Evolutionary conservation across 2,888 invertebrate genomes (phyloP).

Genomic region (Chromoteleia sp.): DNA sequence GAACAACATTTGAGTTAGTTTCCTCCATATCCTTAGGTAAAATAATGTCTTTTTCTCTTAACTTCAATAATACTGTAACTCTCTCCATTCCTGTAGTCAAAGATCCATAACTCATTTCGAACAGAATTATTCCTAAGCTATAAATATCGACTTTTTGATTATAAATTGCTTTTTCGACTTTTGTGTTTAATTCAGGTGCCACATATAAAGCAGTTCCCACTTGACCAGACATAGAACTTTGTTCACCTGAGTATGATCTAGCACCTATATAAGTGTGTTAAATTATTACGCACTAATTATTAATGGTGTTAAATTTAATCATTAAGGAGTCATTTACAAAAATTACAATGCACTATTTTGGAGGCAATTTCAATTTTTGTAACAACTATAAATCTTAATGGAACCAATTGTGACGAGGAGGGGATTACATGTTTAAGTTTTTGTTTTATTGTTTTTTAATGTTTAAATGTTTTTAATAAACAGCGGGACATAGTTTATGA

Average conservation of each 20-base stretch:
- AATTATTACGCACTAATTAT: no score
- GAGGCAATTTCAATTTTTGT: no score
- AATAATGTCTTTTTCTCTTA: conserved; percentile 89
- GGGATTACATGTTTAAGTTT: no score
- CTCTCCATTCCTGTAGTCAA: conserved; percentile 96
- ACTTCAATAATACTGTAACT: conserved; percentile 89
- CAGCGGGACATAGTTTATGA: no score
- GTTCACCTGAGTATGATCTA: conserved; percentile 80
- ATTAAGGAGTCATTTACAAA: no score
- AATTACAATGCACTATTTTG: no score
- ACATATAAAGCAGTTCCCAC: conserved; percentile 98
- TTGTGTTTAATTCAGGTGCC: conserved; percentile 94
- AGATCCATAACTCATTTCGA: conserved; percentile 97
- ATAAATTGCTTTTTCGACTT: conserved; percentile 90
- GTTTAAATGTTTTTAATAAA: no score
- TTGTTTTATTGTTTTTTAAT: no score
- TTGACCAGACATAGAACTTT: conserved; percentile 90
- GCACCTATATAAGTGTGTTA: conserved; percentile 73
- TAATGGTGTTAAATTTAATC: no score
- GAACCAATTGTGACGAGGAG: no score
- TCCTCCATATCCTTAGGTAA: conserved; percentile 90
- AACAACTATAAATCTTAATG: no score
- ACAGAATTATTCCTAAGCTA: conserved; percentile 94
- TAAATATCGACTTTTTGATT: conserved; percentile 93
- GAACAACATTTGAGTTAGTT: conserved; percentile 87